A percentile compares a stretch with the other conserved stretches of the same genome.
Conservation (phyloP, 1,140 invertebrate species). For the Plectrocnemia conspersa region DNA sequence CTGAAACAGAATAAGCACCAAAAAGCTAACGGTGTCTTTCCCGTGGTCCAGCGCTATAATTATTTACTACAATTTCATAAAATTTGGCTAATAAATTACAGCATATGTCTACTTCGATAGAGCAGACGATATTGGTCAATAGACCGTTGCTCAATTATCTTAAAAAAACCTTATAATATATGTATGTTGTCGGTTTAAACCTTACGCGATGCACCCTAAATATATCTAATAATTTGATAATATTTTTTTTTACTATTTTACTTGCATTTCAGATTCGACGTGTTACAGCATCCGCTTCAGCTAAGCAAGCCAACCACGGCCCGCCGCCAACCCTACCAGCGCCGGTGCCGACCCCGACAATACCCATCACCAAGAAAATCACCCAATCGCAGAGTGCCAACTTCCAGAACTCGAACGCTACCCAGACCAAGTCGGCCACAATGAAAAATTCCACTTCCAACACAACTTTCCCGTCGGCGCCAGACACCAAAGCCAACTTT, state of each 20-base stretch:
- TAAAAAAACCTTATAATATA: no score
- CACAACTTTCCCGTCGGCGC: constrained; percentile 52
- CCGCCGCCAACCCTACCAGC: constrained; percentile 61
- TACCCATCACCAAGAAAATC: constrained; percentile 42
- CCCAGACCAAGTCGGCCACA: constrained; percentile 39
- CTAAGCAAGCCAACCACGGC: constrained; percentile 40
- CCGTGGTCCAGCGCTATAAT: no score
- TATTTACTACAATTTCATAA: no score
- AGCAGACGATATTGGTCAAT: no score
- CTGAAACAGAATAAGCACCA: no score
- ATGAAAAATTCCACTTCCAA: constrained; percentile 54
- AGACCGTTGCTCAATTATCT: no score
- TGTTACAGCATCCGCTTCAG: constrained; percentile 45
- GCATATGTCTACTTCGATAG: no score
- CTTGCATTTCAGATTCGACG: constrained; percentile 45
- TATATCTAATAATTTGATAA: not conserved
- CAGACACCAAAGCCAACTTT: constrained; percentile 51
- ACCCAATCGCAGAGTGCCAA: constrained; percentile 53
- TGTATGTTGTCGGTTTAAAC: no score
- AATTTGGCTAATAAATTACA: no score
- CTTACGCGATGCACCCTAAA: no score
- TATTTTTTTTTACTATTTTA: not conserved
- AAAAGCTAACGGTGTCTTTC: no score
- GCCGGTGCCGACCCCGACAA: constrained; percentile 55
- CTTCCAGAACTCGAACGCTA: constrained; percentile 38